A percentile compares a stretch with the other conserved stretches of the same genome.
phyloP scores from a whole-genome alignment of 1,140 invertebrate genomes.

The Mamestra configurata region DNA sequence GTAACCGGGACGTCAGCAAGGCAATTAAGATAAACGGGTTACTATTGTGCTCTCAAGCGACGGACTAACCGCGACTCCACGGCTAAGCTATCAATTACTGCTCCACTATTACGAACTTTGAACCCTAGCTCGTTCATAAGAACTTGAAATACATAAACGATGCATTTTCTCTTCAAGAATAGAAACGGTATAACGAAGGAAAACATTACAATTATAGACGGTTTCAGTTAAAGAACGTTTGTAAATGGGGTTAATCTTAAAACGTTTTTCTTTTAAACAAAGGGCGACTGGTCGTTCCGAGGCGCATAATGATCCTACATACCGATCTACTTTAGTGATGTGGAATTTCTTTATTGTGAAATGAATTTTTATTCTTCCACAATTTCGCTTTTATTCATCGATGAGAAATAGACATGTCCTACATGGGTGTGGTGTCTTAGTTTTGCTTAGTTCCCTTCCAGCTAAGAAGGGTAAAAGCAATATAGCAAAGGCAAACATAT shows the following conservation, averaged over 20 bases:
- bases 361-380: background rate
- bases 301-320: background rate
- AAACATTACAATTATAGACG: background rate
- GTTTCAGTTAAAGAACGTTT: background rate
- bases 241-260: constrained; percentile 9
- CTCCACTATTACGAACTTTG: constrained; percentile 20
- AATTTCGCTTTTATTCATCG: too few species aligned
- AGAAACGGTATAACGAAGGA: background rate
- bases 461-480: too few species aligned
- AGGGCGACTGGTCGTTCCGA: background rate
- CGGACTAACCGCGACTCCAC: constrained; percentile 27
- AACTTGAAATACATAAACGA: constrained; percentile 23
- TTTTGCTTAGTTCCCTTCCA: too few species aligned
- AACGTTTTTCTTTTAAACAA: constrained; percentile 13
- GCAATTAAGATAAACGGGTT: constrained; percentile 40
- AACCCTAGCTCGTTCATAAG: constrained; percentile 4
- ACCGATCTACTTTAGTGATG: background rate
- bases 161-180: constrained; percentile 2
- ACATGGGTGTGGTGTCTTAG: too few species aligned
- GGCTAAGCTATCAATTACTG: constrained; percentile 41
- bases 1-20: constrained; percentile 12
- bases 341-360: too few species aligned
- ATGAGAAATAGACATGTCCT: too few species aligned
- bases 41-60: constrained; percentile 35
- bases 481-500: too few species aligned